These are phyloP conservation scores for Eira barbara DNA, from an alignment of 2,113 vertebrate genomes.

Conservation along the genomic window DNA sequence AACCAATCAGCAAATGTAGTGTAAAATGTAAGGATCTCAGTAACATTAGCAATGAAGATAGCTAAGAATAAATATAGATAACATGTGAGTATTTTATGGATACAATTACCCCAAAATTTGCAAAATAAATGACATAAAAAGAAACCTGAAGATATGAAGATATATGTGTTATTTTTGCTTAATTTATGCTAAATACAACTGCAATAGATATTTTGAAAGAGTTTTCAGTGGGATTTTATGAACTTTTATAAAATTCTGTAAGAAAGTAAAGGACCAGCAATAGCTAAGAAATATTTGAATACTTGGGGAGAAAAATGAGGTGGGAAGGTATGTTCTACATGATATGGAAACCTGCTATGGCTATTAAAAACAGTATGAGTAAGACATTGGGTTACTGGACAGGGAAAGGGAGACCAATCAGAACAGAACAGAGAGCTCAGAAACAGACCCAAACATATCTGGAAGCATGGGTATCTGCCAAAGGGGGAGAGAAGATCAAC, in stretches of 20 bases:
- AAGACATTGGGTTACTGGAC: background rate
- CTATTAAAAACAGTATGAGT: background rate
- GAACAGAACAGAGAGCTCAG: background rate
- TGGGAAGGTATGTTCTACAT: background rate
- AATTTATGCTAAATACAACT: background rate
- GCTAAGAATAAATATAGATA: background rate
- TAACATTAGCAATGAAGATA: background rate
- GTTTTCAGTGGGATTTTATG: background rate
- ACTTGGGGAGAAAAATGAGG: background rate
- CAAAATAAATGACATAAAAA: background rate
- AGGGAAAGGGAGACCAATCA: background rate
- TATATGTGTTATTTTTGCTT: background rate
- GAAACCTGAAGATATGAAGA: background rate
- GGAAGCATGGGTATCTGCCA: background rate
- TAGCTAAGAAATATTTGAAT: background rate
- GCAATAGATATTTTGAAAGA: background rate
- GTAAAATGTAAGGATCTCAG: background rate
- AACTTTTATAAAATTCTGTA: background rate
- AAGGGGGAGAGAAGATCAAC: background rate
- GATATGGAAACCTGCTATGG: background rate
- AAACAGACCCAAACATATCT: background rate
- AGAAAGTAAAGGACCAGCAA: background rate
- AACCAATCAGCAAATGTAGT: background rate
- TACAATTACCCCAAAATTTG: background rate
- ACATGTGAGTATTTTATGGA: background rate